Evolutionary conservation across 1,140 invertebrate species (phyloP).

Genomic region (Euura saliciscinereae): DNA sequence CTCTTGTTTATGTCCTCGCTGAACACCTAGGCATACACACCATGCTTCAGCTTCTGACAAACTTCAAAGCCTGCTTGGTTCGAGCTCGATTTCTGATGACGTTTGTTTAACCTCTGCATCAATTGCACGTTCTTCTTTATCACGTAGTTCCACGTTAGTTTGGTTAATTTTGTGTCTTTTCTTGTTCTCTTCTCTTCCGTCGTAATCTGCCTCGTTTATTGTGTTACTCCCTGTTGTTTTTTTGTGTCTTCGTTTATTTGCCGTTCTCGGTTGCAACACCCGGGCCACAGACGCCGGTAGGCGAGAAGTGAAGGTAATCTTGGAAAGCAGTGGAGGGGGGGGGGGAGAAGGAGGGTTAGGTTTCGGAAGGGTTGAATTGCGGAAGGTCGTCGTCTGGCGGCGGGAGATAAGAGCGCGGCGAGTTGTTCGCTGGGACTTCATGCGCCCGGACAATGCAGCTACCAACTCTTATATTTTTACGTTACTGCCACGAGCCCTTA

Average conservation of each 20-base stretch:
- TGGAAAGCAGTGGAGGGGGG: slow-evolving; percentile 26
- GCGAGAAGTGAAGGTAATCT: slow-evolving; percentile 43
- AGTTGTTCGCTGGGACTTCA: not conserved
- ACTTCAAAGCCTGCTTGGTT: too few species aligned
- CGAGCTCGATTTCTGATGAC: too few species aligned
- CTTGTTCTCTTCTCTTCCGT: too few species aligned
- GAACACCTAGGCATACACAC: slow-evolving; percentile 1
- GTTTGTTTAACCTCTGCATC: not conserved
- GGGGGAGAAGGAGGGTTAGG: slow-evolving; percentile 18
- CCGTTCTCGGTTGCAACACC: not conserved
- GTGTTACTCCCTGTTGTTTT: too few species aligned
- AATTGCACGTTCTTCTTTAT: not conserved
- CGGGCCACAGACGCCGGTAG: slow-evolving; percentile 10
- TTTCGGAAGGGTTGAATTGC: slow-evolving; percentile 55
- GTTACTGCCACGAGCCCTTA: too few species aligned
- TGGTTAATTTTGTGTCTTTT: not conserved
- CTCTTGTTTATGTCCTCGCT: slow-evolving; percentile 2
- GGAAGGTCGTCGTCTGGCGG: slow-evolving; percentile 49
- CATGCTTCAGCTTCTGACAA: not conserved
- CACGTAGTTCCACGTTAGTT: not conserved
- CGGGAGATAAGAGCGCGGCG: slow-evolving; percentile 44
- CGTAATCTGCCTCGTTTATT: too few species aligned
- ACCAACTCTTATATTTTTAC: too few species aligned
- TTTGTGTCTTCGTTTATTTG: not conserved
- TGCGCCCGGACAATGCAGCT: too few species aligned